phyloP scores from a whole-genome alignment of 2,888 invertebrate genomes.

The Scaptomyza cyrtandrae region DNA sequence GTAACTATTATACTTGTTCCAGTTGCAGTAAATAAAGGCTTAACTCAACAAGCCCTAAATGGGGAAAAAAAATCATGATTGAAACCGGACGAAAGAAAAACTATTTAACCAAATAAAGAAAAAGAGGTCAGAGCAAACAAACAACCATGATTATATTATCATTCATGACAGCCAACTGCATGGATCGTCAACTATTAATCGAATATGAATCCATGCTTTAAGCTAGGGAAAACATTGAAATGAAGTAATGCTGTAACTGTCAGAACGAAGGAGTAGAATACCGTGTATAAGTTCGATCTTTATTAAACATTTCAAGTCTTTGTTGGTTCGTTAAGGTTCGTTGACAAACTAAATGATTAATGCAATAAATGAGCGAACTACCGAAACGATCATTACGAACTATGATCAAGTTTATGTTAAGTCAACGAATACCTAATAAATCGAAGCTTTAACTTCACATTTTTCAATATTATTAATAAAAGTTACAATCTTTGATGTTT shows the following conservation, averaged over 20 bases:
- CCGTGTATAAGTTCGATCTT: neutral
- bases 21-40: slow-evolving; percentile 22
- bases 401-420: too few relatives aligned
- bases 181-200: neutral
- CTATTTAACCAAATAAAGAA: neutral
- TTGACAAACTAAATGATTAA: too few relatives aligned
- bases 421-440: neutral
- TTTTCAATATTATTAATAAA: neutral
- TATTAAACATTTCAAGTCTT: too few relatives aligned
- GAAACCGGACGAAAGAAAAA: neutral
- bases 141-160: neutral
- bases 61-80: slow-evolving; percentile 8
- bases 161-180: neutral
- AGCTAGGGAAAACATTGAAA: neutral
- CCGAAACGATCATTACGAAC: too few relatives aligned
- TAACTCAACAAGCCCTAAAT: slow-evolving; percentile 10
- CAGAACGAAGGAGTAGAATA: neutral
- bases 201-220: neutral
- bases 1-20: slow-evolving; percentile 1
- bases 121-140: neutral
- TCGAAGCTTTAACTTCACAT: neutral
- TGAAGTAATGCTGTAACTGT: too few relatives aligned
- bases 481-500: neutral
- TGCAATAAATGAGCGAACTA: too few relatives aligned
- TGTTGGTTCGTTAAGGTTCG: too few relatives aligned